Evolutionary conservation across 2,888 invertebrate species (phyloP).

Genomic region (Escarpia spicata): DNA sequence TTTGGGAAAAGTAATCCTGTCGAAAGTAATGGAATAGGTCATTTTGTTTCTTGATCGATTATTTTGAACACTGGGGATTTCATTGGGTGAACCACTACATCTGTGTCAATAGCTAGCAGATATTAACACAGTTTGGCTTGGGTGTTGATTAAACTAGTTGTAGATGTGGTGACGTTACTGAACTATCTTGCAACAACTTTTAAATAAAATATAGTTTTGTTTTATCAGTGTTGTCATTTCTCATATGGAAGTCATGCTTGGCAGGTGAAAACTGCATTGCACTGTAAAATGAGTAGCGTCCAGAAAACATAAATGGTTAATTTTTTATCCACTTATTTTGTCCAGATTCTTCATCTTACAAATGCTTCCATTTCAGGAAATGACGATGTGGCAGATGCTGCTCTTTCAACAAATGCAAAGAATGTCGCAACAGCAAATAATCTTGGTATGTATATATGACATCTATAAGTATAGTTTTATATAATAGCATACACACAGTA

Average conservation of each 20-base stretch:
- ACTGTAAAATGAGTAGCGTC: not conserved
- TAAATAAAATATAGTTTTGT: not conserved
- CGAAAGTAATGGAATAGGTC: no score
- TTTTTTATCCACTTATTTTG: not conserved
- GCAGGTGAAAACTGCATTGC: not conserved
- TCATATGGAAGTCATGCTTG: not conserved
- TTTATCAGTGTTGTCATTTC: not conserved
- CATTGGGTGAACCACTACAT: not conserved
- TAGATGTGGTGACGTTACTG: not conserved
- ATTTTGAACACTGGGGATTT: not conserved
- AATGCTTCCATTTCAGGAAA: slow-evolving; percentile 13
- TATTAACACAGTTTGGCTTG: not conserved
- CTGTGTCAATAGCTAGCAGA: not conserved
- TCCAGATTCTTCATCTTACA: not conserved
- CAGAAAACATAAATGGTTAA: not conserved
- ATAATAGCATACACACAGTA: not conserved
- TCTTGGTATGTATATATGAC: not conserved
- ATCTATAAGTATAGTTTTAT: not conserved
- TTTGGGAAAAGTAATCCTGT: no score
- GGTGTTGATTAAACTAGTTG: not conserved
- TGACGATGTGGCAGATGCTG: slow-evolving; percentile 18
- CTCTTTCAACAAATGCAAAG: slow-evolving; percentile 22
- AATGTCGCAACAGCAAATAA: slow-evolving; percentile 21
- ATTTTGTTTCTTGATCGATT: not conserved
- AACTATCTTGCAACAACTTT: not conserved